These are phyloP conservation scores for Prosapia bicincta DNA, from an alignment of 2,888 invertebrate species.

Conservation along the genomic window DNA sequence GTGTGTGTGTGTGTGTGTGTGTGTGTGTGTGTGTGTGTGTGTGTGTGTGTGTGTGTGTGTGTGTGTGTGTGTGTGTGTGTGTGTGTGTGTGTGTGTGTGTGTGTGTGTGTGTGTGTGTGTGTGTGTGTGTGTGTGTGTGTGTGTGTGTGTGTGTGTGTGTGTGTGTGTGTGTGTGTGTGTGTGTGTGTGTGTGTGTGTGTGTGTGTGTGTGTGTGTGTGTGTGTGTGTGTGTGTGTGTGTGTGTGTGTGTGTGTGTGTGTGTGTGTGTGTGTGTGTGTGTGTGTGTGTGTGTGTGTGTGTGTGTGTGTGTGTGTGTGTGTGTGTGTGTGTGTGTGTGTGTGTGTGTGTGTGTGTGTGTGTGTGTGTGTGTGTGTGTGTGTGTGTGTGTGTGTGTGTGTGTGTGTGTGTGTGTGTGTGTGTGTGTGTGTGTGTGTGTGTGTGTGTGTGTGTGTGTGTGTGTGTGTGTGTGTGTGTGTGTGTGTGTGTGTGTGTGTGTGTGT, in stretches of 20 bases:
- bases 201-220: neutral
- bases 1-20: neutral
- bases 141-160: neutral
- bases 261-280: neutral
- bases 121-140: neutral
- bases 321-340: neutral
- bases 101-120: neutral
- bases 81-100: neutral
- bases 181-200: neutral
- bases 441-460: neutral
- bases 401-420: neutral
- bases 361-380: neutral
- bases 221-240: neutral
- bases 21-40: neutral
- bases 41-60: neutral
- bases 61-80: neutral
- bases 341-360: neutral
- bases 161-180: neutral
- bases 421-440: neutral
- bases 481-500: neutral
- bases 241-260: neutral
- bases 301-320: neutral
- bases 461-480: neutral
- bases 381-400: neutral
- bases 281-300: neutral